phyloP scores from a whole-genome alignment of 1,140 invertebrate species.

The Manduca sexta region DNA sequence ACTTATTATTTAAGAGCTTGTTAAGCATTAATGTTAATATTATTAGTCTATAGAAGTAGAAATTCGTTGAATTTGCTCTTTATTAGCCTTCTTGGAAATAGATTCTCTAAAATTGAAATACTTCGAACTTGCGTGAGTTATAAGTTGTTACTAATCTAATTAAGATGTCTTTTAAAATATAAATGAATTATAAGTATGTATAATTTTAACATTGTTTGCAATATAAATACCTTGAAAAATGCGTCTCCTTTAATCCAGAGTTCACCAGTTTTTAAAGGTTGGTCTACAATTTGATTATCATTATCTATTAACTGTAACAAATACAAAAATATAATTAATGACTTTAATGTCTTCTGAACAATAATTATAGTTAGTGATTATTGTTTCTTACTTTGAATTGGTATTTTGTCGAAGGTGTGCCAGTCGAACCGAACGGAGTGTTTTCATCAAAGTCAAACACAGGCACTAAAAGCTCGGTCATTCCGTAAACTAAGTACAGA shows the following conservation, averaged over 20 bases:
- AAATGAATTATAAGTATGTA: too few species aligned
- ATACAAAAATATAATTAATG: not conserved
- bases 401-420: conserved; percentile 16
- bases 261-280: conserved; percentile 25
- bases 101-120: too few species aligned
- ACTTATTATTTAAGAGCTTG: too few species aligned
- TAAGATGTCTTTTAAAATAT: too few species aligned
- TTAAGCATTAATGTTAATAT: too few species aligned
- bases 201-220: too few species aligned
- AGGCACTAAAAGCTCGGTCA: conserved; percentile 30
- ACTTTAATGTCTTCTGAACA: not conserved
- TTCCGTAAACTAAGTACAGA: conserved; percentile 28
- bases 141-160: too few species aligned
- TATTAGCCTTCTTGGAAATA: too few species aligned
- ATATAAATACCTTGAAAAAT: conserved; percentile 31
- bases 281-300: conserved; percentile 13
- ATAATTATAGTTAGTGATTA: not conserved
- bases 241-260: conserved; percentile 28
- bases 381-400: conserved; percentile 20
- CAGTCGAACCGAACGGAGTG: conserved; percentile 28
- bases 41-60: too few species aligned
- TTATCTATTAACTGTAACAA: conserved; percentile 22
- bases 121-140: too few species aligned
- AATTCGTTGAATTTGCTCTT: too few species aligned
- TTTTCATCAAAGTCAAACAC: conserved; percentile 19